Evolutionary conservation across 1,140 invertebrate genomes (phyloP).

Genomic region (Ooceraea biroi): DNA sequence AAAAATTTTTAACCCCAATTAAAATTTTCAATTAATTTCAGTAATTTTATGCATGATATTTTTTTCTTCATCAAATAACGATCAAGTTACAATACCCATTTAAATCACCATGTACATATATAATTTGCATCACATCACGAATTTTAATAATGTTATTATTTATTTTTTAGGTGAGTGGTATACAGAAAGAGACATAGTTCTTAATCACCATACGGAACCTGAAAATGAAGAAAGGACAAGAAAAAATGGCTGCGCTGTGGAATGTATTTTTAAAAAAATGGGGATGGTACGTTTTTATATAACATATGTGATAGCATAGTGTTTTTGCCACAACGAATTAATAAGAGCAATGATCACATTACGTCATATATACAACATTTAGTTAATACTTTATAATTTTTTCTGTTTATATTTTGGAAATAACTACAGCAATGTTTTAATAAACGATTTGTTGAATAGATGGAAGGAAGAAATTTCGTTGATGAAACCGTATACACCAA

Average conservation of each 20-base stretch:
- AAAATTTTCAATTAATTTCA: background rate
- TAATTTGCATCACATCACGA: too few species aligned
- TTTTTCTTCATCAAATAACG: too few species aligned
- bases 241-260: background rate
- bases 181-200: background rate
- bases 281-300: background rate
- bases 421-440: background rate
- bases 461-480: background rate
- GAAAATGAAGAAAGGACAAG: constrained; percentile 24
- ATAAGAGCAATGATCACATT: too few species aligned
- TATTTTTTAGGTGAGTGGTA: background rate
- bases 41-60: background rate
- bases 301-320: background rate
- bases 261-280: background rate
- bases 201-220: background rate
- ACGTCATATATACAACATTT: too few species aligned
- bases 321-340: background rate
- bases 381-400: background rate
- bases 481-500: background rate
- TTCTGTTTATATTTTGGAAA: background rate
- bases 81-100: too few species aligned
- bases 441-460: background rate
- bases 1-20: background rate
- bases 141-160: too few species aligned
- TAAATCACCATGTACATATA: too few species aligned